Base-by-base conservation (phyloP, 2,113 vertebrate species). In the Daphoenositta chrysoptera region DNA sequence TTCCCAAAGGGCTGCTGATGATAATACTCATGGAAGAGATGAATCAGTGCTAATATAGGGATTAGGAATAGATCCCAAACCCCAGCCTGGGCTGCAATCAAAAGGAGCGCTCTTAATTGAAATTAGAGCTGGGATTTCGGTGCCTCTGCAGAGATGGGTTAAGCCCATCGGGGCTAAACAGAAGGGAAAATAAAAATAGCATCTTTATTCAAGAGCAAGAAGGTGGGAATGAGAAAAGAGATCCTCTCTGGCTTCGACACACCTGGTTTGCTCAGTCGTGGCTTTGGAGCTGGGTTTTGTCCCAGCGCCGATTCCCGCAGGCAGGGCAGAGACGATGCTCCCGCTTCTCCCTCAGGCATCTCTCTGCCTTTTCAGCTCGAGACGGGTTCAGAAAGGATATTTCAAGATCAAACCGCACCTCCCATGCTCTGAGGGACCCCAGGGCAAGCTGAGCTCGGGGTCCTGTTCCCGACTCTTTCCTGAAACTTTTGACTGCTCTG, bases 121-220 rank as follows among this genome's bases (percentile, higher is more conserved):
- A 98, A 98, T 97, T 97, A 97, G 97, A 98, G 96, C 90, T 76
- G 97, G 97, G 97, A 97, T 97, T 97, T 96, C 64, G 37, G 91
- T 37, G 89, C 84, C 94, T 97, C 98, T 45, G 81, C 93, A 96
- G 97, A 94, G 97, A 96, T 48, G 83, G 79, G 94, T 96, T 88
- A 96, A 97, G 95, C 81, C 95, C 87, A 31, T 78, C 9, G 89
- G 96, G 95, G 76, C 85, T 89, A 95, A 96, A 87, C 86, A 91
- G 91, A 92, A 92, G 83, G 88, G 86, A 85, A 95, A 95, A 97
- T 95, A 96, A 93, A 94, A 97, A 97, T 93, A 96, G 95, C 91
- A 92, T 93, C 94, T 97, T 90, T 94, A 96, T 97, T 95, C 8
- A 17, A 86, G 92, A 96, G 35, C 31, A 42, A 53, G 91, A 83